A percentile compares a stretch with the other conserved stretches of the same genome.
Conservation (phyloP, 2,797 vertebrate species). For the Triplophysa bombifrons region DNA sequence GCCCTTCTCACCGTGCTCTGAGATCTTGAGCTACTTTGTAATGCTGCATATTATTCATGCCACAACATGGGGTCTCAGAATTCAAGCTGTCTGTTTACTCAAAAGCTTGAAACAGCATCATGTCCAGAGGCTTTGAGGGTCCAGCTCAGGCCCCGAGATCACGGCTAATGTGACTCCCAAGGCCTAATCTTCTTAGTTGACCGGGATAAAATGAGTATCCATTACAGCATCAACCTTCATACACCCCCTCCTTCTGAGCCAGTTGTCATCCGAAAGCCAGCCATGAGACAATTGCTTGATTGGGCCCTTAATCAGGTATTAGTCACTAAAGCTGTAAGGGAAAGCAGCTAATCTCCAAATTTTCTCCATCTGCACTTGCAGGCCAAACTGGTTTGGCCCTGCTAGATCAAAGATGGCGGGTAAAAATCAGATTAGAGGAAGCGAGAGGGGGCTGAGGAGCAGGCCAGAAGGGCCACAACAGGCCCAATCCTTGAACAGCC, state of each 20-base stretch:
- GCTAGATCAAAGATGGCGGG: constrained; percentile 92
- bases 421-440: constrained; percentile 92
- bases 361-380: constrained; percentile 93
- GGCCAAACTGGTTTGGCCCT: constrained; percentile 85
- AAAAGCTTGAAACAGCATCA: constrained; percentile 78
- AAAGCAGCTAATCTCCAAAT: constrained; percentile 96
- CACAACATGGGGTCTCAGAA: constrained; percentile 77
- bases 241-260: constrained; percentile 78
- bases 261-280: constrained; percentile 88
- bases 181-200: constrained; percentile 99
- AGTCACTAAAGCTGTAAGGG: constrained; percentile 91
- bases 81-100: constrained; percentile 85
- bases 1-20: constrained; percentile 78
- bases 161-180: constrained; percentile 94
- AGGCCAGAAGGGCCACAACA: constrained; percentile 76
- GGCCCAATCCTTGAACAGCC: constrained; percentile 69
- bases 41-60: constrained; percentile 81
- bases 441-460: constrained; percentile 70
- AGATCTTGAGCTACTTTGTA: constrained; percentile 81
- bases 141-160: constrained; percentile 89
- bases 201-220: constrained; percentile 98
- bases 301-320: constrained; percentile 97
- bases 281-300: constrained; percentile 91
- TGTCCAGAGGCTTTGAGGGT: constrained; percentile 86
- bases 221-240: constrained; percentile 97